A percentile compares a stretch with the other conserved stretches of the same genome.
Evolutionary conservation across 2,888 invertebrate species (phyloP).

Genomic region (Latrodectus hesperus): DNA sequence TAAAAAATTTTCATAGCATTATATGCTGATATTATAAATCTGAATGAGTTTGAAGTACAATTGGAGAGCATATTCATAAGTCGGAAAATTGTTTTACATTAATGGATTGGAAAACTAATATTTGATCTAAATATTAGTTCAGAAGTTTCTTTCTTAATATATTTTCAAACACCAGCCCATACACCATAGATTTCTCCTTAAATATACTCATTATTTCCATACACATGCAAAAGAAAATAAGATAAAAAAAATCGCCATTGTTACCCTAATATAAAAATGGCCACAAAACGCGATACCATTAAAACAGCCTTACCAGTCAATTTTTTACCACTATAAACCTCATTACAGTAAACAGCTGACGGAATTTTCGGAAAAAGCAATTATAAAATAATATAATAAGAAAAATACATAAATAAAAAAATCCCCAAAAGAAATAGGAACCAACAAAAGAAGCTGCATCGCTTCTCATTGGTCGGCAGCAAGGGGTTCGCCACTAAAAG

Average conservation of each 20-base stretch:
- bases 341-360: conserved; percentile 45
- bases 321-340: conserved; percentile 33
- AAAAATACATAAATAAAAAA: conserved; percentile 5
- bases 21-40: no score
- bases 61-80: no score
- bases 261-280: conserved; percentile 10
- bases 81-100: no score
- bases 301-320: neutral
- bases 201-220: neutral
- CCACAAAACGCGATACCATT: conserved; percentile 16
- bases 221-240: conserved; percentile 11
- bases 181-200: no score
- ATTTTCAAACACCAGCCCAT: no score
- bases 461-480: conserved; percentile 34
- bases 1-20: no score
- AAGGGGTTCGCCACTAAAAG: conserved; percentile 37
- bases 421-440: neutral
- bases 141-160: no score
- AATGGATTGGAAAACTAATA: no score
- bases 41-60: no score
- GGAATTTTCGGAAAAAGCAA: conserved; percentile 35
- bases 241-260: conserved; percentile 18
- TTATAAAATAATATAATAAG: conserved; percentile 23
- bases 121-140: no score
- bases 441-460: conserved; percentile 32